A percentile compares a stretch with the other conserved stretches of the same genome.
Evolutionary conservation across 2,797 vertebrate species (phyloP).

Genomic region (Lepus townsendii): DNA sequence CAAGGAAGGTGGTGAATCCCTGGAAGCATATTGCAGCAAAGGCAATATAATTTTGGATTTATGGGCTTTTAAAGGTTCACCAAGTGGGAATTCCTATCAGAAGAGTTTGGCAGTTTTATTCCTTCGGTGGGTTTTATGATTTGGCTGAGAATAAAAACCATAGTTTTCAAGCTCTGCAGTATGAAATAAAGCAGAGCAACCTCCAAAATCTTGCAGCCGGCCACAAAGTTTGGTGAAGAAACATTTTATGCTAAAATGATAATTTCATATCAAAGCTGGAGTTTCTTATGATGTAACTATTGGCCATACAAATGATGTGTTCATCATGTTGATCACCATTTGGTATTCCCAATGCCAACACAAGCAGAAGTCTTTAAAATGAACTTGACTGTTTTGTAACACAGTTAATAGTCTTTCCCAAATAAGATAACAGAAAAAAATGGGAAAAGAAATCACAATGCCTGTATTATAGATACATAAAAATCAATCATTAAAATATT

Average conservation of each 20-base stretch:
- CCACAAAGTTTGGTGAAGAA: not conserved
- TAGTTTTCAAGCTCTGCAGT: not conserved
- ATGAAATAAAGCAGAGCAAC: not conserved
- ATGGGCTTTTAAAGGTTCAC: slow-evolving; percentile 35
- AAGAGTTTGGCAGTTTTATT: slow-evolving; percentile 40
- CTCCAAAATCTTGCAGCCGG: not conserved
- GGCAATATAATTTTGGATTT: not conserved
- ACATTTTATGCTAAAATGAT: fast-evolving
- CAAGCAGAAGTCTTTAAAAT: slow-evolving; percentile 1
- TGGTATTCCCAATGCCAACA: not conserved
- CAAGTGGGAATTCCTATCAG: slow-evolving; percentile 1
- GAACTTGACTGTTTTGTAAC: not conserved
- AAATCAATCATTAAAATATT: not conserved
- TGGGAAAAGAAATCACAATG: not conserved
- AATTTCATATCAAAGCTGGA: not conserved
- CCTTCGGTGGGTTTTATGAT: not conserved
- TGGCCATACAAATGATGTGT: not conserved
- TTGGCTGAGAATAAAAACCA: slow-evolving; percentile 22
- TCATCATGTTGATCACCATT: not conserved
- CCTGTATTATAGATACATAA: not conserved
- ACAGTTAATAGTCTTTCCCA: not conserved
- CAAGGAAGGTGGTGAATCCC: not conserved
- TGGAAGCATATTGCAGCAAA: slow-evolving; percentile 37
- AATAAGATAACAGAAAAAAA: not conserved
- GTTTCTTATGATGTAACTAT: not conserved